Conservation (phyloP, 2,888 invertebrate genomes). For the Phania funesta region DNA sequence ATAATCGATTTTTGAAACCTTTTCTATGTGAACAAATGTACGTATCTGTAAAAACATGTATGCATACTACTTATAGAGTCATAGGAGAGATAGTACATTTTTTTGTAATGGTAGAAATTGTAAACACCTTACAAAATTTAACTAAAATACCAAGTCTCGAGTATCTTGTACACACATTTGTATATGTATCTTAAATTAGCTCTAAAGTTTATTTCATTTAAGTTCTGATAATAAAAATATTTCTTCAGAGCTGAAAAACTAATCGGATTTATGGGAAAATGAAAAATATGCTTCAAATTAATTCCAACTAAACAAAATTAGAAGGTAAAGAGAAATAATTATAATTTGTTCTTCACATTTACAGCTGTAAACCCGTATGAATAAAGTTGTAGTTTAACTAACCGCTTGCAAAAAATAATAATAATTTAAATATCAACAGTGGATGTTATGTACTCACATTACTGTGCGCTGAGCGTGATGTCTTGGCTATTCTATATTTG, state of each 20-base stretch:
- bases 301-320: neutral
- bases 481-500: constrained; percentile 35
- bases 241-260: too few relatives aligned
- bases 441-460: constrained; percentile 41
- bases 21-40: constrained; percentile 56
- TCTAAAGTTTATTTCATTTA: too few relatives aligned
- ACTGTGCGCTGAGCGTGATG: too few relatives aligned
- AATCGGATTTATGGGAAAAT: too few relatives aligned
- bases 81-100: neutral
- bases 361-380: neutral
- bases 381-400: neutral
- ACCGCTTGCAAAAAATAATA: too few relatives aligned
- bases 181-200: too few relatives aligned
- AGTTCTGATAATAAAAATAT: too few relatives aligned
- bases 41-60: neutral
- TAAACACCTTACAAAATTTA: constrained; percentile 18
- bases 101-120: neutral
- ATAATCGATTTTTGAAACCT: constrained; percentile 65
- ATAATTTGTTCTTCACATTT: neutral
- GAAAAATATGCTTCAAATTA: too few relatives aligned
- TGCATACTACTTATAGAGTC: neutral
- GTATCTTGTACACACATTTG: neutral
- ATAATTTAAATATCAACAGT: too few relatives aligned
- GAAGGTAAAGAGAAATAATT: neutral
- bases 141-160: neutral